Percentiles rank a stretch among this genome's conserved stretches.
Conservation (phyloP, 2,797 vertebrate genomes). For the Sebastes dallii region DNA sequence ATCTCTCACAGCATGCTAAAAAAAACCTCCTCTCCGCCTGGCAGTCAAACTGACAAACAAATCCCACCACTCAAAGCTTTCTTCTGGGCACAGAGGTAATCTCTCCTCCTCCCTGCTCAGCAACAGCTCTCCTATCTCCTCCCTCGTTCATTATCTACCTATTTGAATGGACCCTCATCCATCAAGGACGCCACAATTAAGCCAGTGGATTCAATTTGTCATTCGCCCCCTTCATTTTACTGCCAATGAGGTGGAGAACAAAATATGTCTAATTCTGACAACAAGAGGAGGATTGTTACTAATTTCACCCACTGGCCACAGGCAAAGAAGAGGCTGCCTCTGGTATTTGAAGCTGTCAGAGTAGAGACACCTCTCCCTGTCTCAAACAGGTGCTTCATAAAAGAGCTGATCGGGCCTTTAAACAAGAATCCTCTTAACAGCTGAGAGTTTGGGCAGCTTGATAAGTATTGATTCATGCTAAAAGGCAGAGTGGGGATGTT, state of each 20-base stretch:
- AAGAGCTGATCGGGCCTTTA: conserved; percentile 26
- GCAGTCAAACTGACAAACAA: conserved; percentile 24
- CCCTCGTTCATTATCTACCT: conserved; percentile 46
- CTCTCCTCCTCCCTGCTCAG: conserved; percentile 17
- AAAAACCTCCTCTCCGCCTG: neutral
- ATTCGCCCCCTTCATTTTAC: conserved; percentile 29
- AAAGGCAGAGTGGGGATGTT: conserved; percentile 12
- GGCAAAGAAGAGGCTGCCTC: conserved; percentile 34
- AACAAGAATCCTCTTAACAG: conserved; percentile 32
- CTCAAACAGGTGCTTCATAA: conserved; percentile 43
- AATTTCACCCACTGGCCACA: conserved; percentile 46
- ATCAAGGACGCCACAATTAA: conserved; percentile 50
- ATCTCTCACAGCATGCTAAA: neutral
- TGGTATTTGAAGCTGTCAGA: conserved; percentile 21
- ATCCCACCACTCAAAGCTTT: conserved; percentile 23
- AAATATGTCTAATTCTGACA: conserved; percentile 50
- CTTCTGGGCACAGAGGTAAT: conserved; percentile 1
- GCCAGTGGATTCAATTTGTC: conserved; percentile 51
- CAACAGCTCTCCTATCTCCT: conserved; percentile 27
- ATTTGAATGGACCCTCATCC: conserved; percentile 39
- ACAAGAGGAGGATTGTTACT: conserved; percentile 54
- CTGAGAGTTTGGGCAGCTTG: conserved; percentile 29
- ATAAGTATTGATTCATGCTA: conserved; percentile 45
- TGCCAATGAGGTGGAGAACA: conserved; percentile 37
- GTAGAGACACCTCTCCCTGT: neutral